Evolutionary conservation across 64 coral and sea anemone species (phyloP).

Genomic region (Pocillopora damicornis): DNA sequence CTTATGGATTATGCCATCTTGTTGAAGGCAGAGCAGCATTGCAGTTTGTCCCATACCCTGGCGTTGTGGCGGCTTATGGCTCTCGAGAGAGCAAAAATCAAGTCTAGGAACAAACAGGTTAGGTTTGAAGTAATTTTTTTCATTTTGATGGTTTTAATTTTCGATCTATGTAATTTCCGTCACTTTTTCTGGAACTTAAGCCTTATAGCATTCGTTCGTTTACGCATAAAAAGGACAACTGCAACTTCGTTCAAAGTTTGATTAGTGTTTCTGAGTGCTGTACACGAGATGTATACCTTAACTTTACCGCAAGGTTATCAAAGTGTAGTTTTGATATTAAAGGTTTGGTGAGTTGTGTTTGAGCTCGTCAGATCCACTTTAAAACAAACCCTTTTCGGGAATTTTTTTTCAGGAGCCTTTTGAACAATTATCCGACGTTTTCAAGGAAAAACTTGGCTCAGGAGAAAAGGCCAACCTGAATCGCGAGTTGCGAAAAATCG

Average conservation of each 20-base stretch:
- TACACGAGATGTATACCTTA: too few relatives aligned
- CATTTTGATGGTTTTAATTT: background rate
- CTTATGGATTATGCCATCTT: background rate
- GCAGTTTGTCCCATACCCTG: slow-evolving; percentile 33
- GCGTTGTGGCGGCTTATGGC: slow-evolving; percentile 56
- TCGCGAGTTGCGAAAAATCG: slow-evolving; percentile 49
- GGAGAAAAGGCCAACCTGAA: background rate
- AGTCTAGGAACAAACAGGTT: slow-evolving; percentile 45
- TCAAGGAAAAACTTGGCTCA: slow-evolving; percentile 25
- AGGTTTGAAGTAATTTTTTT: background rate
- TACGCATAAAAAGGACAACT: too few relatives aligned
- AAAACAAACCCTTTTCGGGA: background rate
- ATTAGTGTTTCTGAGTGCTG: too few relatives aligned
- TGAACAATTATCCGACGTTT: slow-evolving; percentile 36
- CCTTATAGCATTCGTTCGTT: too few relatives aligned
- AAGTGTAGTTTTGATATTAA: too few relatives aligned
- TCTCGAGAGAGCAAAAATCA: slow-evolving; percentile 52
- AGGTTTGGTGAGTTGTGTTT: too few relatives aligned
- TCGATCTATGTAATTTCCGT: background rate
- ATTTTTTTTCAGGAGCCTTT: slow-evolving; percentile 44
- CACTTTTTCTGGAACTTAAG: background rate
- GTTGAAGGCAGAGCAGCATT: slow-evolving; percentile 48
- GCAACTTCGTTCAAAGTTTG: too few relatives aligned
- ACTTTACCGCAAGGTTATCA: background rate
- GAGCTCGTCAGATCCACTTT: too few relatives aligned